phyloP scores from a whole-genome alignment of 92 coral and sea anemone species.

The Porites lobata region DNA sequence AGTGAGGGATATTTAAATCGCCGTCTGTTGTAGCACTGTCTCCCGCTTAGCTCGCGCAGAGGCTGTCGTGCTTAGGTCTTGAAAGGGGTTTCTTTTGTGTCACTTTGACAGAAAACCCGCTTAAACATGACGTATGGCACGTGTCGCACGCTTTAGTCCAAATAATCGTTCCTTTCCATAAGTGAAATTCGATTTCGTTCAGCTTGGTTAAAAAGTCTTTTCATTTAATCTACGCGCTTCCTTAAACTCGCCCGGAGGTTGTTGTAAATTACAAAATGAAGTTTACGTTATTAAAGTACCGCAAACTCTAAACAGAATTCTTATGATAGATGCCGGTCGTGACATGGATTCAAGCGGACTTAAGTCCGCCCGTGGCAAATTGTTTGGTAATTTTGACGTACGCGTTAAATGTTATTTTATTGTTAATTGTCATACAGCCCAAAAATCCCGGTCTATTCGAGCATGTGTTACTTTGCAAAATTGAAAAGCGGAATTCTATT shows the following conservation, averaged over 20 bases:
- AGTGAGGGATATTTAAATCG: slow-evolving; percentile 42
- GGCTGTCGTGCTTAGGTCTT: slow-evolving; percentile 37
- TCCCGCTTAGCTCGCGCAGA: slow-evolving; percentile 17
- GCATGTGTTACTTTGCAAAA: slow-evolving; percentile 48
- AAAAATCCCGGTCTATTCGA: background rate
- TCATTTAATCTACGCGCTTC: background rate
- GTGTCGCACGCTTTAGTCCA: slow-evolving; percentile 69
- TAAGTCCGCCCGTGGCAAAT: slow-evolving; percentile 15
- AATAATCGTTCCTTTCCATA: slow-evolving; percentile 35
- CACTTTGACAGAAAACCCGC: slow-evolving; percentile 45
- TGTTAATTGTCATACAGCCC: background rate
- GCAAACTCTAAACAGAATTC: slow-evolving; percentile 15
- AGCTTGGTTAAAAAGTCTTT: background rate
- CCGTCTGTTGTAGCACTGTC: slow-evolving; percentile 19
- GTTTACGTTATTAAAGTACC: slow-evolving; percentile 13
- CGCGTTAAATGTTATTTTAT: slow-evolving; percentile 39
- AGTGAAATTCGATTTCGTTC: background rate
- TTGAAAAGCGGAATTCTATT: slow-evolving; percentile 18
- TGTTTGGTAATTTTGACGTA: slow-evolving; percentile 40
- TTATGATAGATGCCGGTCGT: slow-evolving; percentile 1
- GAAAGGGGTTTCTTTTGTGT: slow-evolving; percentile 42
- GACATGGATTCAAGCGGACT: background rate
- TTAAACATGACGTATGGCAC: slow-evolving; percentile 67
- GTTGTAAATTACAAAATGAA: background rate
- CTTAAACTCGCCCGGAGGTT: background rate